Base-by-base conservation (phyloP, 2,113 vertebrate species). In the Nematolebias whitei region DNA sequence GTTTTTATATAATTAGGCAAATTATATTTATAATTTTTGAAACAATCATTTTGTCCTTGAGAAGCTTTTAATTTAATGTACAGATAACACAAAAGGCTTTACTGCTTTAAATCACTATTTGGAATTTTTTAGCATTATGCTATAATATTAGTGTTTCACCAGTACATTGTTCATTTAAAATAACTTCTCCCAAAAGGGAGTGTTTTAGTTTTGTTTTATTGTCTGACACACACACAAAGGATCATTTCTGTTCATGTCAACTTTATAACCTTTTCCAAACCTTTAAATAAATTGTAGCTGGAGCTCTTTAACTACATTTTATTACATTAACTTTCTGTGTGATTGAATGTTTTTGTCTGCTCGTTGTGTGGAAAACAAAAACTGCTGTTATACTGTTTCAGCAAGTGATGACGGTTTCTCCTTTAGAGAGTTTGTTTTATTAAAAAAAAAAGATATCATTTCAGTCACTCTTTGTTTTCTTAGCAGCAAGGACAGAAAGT, bases 401-500 rank as follows among this genome's bases (percentile, higher is more conserved):
- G 2, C 38, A 29, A 29, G 26, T 29, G 5, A 14, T 41, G 40
- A 15, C 2, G 3, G 13, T 41, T 41, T 15, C 15, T 41, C 40
- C 6, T 12, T 15, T 5, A 41, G 3, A 13, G 12, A 58, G 38
- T 20, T 49, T 10, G 38, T 19, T 2, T 35, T 35, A 4, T 41
- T 13, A 3, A 16, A 26, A 12, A 29, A 51, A 29, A 29, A 29
- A 7, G 5, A 5, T n/a, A n/a, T 45, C 38, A 4, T 43, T 18
- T 29, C 18, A 60, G 15, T 29, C 1, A 6, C 15, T 52, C 40
- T 55, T 59, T 38, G 40, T 51, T 18, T 43, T 24, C 38, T 60
- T 18, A 16, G 18, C 13, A 45, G 49, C 24, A 68, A 40, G 11
- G 16, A 67, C 60, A 52, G 41, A 16, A 10, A 54, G 38, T 65